A percentile compares a stretch with the other conserved stretches of the same genome.
Evolutionary conservation across 2,888 invertebrate genomes (phyloP).

Genomic region (Liposcelis brunnea): DNA sequence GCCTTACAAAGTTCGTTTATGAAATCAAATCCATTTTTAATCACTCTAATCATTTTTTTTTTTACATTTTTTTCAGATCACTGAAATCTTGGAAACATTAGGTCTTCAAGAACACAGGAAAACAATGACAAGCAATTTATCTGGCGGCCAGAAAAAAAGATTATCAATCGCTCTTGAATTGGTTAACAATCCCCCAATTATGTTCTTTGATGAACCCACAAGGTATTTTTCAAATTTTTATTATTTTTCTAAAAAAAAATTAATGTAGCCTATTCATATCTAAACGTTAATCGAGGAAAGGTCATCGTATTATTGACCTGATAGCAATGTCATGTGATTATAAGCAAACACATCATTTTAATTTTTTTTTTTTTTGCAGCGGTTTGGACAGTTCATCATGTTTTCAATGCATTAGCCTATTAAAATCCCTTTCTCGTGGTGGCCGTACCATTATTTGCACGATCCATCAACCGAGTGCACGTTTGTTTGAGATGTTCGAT

Average conservation of each 20-base stretch:
- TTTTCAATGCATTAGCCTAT: constrained; percentile 78
- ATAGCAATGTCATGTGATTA: too few relatives aligned
- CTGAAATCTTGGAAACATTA: constrained; percentile 78
- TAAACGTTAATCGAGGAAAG: too few relatives aligned
- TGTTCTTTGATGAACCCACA: constrained; percentile 97
- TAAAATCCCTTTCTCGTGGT: constrained; percentile 75
- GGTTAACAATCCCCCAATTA: constrained; percentile 91
- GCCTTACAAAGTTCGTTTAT: too few relatives aligned
- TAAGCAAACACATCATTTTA: too few relatives aligned
- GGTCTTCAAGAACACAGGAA: constrained; percentile 71
- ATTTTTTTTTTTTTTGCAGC: constrained; percentile 29
- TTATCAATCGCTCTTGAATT: constrained; percentile 86
- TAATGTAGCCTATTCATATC: too few relatives aligned
- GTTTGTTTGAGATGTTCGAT: constrained; percentile 92
- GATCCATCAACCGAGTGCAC: constrained; percentile 91
- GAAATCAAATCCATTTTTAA: too few relatives aligned
- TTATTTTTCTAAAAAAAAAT: background rate
- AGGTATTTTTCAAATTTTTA: constrained; percentile 28
- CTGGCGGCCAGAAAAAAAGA: constrained; percentile 90
- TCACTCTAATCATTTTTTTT: too few relatives aligned
- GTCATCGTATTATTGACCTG: background rate
- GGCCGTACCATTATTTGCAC: constrained; percentile 92
- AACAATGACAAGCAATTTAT: constrained; percentile 80
- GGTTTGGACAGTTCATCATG: constrained; percentile 91
- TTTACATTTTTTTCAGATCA: constrained; percentile 43